A percentile compares a stretch with the other conserved stretches of the same genome.
Evolutionary conservation across 2,888 invertebrate genomes (phyloP).

Genomic region (Abrostola triplasia): DNA sequence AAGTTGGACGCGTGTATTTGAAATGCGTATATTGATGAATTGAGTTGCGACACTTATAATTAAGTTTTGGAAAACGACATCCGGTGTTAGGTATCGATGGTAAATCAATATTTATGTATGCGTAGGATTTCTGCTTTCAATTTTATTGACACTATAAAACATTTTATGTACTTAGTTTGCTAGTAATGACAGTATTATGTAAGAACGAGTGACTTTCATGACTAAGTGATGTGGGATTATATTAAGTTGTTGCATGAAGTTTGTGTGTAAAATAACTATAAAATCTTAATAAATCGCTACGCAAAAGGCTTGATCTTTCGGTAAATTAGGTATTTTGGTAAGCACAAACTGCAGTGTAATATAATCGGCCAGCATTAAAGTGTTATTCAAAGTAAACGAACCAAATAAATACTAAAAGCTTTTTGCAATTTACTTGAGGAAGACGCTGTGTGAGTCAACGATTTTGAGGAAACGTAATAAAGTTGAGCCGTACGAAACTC

Average conservation of each 20-base stretch:
- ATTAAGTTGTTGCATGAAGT: conserved; percentile 49
- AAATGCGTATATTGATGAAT: conserved; percentile 58
- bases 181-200: conserved; percentile 56
- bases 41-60: conserved; percentile 57
- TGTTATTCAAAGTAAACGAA: conserved; percentile 39
- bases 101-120: conserved; percentile 59
- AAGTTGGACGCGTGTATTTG: conserved; percentile 55
- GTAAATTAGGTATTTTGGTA: conserved; percentile 23
- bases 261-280: conserved; percentile 43
- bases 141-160: conserved; percentile 67
- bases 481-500: conserved; percentile 14
- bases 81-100: conserved; percentile 61
- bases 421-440: conserved; percentile 55
- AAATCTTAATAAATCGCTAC: conserved; percentile 44
- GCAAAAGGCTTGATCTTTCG: conserved; percentile 35
- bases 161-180: conserved; percentile 48
- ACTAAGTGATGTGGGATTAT: conserved; percentile 56
- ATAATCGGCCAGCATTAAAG: conserved; percentile 10
- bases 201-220: conserved; percentile 61
- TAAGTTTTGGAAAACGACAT: conserved; percentile 64
- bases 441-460: conserved; percentile 38
- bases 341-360: conserved; percentile 9
- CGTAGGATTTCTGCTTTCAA: conserved; percentile 67
- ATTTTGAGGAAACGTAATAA: conserved; percentile 35
- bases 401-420: conserved; percentile 60